Evolutionary conservation across 2,888 invertebrate genomes (phyloP), one percentile per base, ranked within the genome.

Genomic region (Capitulum mitella): DNA sequence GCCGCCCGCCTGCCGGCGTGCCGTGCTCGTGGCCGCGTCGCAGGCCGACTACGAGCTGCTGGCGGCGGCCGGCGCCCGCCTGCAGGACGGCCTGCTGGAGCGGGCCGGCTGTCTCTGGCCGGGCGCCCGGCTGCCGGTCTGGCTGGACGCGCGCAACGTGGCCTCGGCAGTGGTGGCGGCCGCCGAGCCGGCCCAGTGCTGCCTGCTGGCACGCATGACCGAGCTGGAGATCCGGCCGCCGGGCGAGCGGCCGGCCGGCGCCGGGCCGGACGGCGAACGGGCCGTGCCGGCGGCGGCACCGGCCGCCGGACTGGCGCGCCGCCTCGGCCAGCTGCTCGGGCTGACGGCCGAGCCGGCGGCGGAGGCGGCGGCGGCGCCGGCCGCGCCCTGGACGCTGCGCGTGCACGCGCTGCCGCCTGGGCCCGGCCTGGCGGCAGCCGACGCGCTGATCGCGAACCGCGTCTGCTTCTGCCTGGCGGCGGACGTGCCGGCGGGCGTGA

Each of bases 151-250:
- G 16, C 43, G 76, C 3, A 43, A 76, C 46, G 43, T 43, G 46
- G 76, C 80, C 29, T 40, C 32, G 19, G 78, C 80, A 37, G 78
- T 77, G n/a, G 80, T 81, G 19, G 75, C 32, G n/a, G n/a, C 34
- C 29, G 58, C 80, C 34, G 74, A 78, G 29, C 80, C 81, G 61
- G 51, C 79, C 10, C 46, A 78, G 29, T 43, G 54, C 14, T 77
- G 77, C 76, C 51, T 80, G 19, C 79, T 82, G 37, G 79, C 79
- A 19, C 77, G 79, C 77, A 78, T 80, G 74, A 81, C 79, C 10
- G 77, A 80, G 37, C 80, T 82, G 32, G 80, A 82, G 61, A 76
- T 82, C 14, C 61, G 79, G 40, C 82, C 82, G 32, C 81, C 81
- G 29, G 37, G 1, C 26, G 29, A 1, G 43, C 29, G 26, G n/a